phyloP scores from a whole-genome alignment of 1,140 invertebrate species.

The Drosophila nikananu region DNA sequence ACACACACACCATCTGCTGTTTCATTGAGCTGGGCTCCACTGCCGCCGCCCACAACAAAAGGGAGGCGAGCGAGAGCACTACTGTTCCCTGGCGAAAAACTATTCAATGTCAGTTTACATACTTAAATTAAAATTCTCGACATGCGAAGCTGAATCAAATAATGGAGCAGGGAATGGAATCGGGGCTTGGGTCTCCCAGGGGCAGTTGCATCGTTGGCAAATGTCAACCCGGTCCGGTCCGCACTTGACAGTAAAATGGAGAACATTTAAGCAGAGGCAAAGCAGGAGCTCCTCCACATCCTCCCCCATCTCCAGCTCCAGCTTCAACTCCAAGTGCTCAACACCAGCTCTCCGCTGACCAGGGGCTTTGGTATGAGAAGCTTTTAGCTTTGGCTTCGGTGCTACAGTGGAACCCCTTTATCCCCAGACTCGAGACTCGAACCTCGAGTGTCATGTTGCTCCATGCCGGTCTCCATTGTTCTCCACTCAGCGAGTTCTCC shows the following conservation, averaged over 20 bases:
- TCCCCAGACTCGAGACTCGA: constrained; percentile 29
- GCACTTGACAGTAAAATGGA: constrained; percentile 82
- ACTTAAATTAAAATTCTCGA: constrained; percentile 83
- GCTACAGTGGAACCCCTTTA: constrained; percentile 33
- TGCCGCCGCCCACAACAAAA: constrained; percentile 65
- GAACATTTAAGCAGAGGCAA: constrained; percentile 75
- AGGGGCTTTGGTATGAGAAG: constrained; percentile 25
- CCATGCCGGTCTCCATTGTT: constrained; percentile 48
- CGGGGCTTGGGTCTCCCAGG: constrained; percentile 34
- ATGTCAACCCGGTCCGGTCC: constrained; percentile 72
- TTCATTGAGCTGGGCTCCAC: constrained; percentile 30
- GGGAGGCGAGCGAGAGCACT: constrained; percentile 18
- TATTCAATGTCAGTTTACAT: constrained; percentile 84
- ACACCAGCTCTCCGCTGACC: constrained; percentile 47
- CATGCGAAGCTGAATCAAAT: constrained; percentile 47
- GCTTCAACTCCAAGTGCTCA: constrained; percentile 34
- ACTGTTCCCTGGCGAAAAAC: constrained; percentile 56
- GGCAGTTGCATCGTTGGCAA: constrained; percentile 62
- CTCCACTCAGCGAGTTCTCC: constrained; percentile 38
- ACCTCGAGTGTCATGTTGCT: constrained; percentile 48
- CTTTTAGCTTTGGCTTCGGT: constrained; percentile 39
- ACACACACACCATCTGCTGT: constrained; percentile 10
- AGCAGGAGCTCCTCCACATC: constrained; percentile 20
- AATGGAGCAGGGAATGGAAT: constrained; percentile 12
- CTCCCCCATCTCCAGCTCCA: background rate